phyloP scores from a whole-genome alignment of 2,113 vertebrate genomes.

The Brachypteracias leptosomus region DNA sequence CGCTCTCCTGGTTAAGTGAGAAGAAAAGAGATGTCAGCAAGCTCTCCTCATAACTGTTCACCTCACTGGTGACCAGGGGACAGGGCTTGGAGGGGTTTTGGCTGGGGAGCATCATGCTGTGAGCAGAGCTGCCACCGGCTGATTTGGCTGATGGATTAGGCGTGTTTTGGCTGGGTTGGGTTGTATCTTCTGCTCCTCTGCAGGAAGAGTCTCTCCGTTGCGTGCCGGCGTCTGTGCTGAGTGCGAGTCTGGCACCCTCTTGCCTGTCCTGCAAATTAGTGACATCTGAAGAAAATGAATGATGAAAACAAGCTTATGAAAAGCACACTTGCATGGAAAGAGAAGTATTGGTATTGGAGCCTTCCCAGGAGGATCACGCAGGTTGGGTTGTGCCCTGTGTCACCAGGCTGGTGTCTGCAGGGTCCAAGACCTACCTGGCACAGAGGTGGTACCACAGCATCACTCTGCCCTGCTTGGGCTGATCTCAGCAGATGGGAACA shows the following conservation, averaged over 20 bases:
- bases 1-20: not conserved
- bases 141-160: not conserved
- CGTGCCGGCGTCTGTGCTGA: not conserved
- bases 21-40: not conserved
- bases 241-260: not conserved
- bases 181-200: not conserved
- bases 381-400: not conserved
- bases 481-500: not conserved
- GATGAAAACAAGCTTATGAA: not conserved
- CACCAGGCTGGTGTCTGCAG: accelerated
- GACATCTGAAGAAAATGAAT: constrained; percentile 34
- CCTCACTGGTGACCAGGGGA: not conserved
- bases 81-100: not conserved
- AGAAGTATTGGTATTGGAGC: not conserved
- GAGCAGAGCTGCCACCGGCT: not conserved
- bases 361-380: accelerated
- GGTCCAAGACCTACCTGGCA: accelerated
- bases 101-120: accelerated
- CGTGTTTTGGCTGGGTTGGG: not conserved
- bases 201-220: not conserved
- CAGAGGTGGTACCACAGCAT: not conserved
- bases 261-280: constrained; percentile 31
- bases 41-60: not conserved
- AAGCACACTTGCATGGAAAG: not conserved
- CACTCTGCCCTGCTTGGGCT: accelerated